phyloP scores from a whole-genome alignment of 2,113 vertebrate genomes.

The Sarotherodon lohbergeri region DNA sequence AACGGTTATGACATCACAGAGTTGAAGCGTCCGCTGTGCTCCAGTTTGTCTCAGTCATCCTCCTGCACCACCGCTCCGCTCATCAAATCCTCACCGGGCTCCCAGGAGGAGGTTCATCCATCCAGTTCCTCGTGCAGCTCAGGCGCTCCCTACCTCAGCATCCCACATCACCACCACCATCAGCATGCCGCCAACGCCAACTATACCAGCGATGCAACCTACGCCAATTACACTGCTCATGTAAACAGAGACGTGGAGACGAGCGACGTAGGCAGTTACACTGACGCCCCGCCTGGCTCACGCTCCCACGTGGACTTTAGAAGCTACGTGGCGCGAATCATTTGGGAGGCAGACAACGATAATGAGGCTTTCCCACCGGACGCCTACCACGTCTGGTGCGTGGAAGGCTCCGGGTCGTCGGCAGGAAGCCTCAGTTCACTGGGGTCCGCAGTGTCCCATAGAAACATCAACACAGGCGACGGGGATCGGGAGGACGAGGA shows the following conservation, averaged over 20 bases:
- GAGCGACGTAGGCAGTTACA: slow-evolving; percentile 1
- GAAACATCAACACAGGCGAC: not conserved
- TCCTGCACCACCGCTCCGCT: slow-evolving; percentile 71
- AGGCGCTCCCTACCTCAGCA: slow-evolving; percentile 57
- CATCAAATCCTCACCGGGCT: slow-evolving; percentile 69
- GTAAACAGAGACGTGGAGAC: not conserved
- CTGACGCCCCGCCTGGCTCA: not conserved
- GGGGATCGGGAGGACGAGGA: not conserved
- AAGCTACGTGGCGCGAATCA: slow-evolving; percentile 77
- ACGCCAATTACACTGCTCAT: not conserved
- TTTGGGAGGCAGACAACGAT: slow-evolving; percentile 80
- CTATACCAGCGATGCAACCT: not conserved
- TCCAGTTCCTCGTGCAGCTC: slow-evolving; percentile 52
- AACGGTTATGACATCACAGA: slow-evolving; percentile 81
- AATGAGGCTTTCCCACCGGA: slow-evolving; percentile 71
- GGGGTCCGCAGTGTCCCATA: slow-evolving; percentile 49
- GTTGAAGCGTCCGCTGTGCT: slow-evolving; percentile 79
- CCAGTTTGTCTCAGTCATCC: slow-evolving; percentile 74
- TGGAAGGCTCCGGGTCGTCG: slow-evolving; percentile 74
- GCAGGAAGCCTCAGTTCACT: slow-evolving; percentile 83
- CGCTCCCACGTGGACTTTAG: slow-evolving; percentile 75
- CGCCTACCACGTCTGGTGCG: slow-evolving; percentile 75
- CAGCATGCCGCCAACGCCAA: not conserved
- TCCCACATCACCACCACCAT: slow-evolving; percentile 39
- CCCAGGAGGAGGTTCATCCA: slow-evolving; percentile 74